Base-by-base conservation (phyloP, 2,113 vertebrate species). In the Gallinago undulata region DNA sequence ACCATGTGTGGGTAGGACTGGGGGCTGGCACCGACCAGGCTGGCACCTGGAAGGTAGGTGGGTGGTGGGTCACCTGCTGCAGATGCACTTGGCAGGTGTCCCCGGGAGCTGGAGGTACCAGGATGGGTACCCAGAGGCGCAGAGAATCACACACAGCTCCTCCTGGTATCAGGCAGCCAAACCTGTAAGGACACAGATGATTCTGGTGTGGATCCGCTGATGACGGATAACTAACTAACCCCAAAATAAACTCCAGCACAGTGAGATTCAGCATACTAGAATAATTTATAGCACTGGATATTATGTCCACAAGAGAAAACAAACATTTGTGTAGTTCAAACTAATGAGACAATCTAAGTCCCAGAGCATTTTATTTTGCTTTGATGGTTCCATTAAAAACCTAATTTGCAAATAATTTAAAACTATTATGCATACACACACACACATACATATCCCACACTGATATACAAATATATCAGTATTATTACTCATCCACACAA, bases 91-190 rank as follows among this genome's bases (percentile, higher is more conserved):
- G 75, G 57, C 9, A 25, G 56, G 35, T 31, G 33, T 22, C 62
- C 39, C 8, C 48, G 8, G 86, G 74, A 86, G 21, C 78, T 25
- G 59, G 57, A 79, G 85, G 69, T 84, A 67, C 27, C 47, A 43
- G n/a, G 19, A 19, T 2, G 9, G 1, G 30, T 6, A 5, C 25
- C 50, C 4, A 27, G n/a, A 39, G 23, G 31, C 2, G 11, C 73
- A 14, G 43, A 59, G 33, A 19, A 30, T 21, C 27, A 8, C 23
- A 3, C 13, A 16, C 1, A 5, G 51, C 50, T 45, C 17, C 3
- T 53, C 31, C 56, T 76, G 59, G 8, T 24, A 53, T 6, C 16
- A 35, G 76, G 63, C 41, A n/a, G 50, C 14, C 33, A 50, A 37
- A 53, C 8, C 14, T 43, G 60, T 50, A 13, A 51, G 78, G 51